Percentiles rank a stretch among this genome's conserved stretches.
phyloP scores from a whole-genome alignment of 2,888 invertebrate species.

The Cataglyphis livida region DNA sequence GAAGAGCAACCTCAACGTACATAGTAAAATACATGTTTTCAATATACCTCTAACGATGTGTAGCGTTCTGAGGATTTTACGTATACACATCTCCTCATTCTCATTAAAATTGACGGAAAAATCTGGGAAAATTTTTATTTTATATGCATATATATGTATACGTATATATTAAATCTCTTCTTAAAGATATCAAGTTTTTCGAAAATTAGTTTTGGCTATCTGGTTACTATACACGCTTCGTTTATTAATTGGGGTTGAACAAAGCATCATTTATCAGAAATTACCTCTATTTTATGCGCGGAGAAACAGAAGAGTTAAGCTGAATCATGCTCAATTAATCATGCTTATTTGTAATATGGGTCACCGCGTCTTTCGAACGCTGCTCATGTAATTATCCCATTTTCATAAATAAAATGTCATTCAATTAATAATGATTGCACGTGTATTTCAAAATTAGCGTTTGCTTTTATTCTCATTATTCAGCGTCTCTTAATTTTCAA shows the following conservation, averaged over 20 bases:
- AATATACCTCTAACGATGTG: constrained; percentile 19
- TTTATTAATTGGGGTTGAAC: constrained; percentile 42
- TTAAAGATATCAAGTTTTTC: constrained; percentile 5
- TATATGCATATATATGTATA: background rate
- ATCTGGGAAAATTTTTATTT: background rate
- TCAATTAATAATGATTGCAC: constrained; percentile 18
- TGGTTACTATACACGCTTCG: constrained; percentile 14
- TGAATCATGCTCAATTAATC: constrained; percentile 56
- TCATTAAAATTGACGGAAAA: constrained; percentile 16
- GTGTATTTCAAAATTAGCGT: constrained; percentile 5
- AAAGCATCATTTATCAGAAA: constrained; percentile 55
- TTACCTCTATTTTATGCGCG: constrained; percentile 44
- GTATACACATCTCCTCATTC: background rate
- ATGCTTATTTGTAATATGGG: constrained; percentile 49
- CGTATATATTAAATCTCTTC: background rate
- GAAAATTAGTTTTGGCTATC: background rate
- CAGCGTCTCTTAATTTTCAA: background rate
- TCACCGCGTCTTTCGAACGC: constrained; percentile 41
- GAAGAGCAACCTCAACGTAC: background rate
- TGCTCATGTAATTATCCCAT: constrained; percentile 15
- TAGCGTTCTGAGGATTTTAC: constrained; percentile 1
- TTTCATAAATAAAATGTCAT: constrained; percentile 43
- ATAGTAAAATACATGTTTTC: constrained; percentile 10
- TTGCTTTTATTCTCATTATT: constrained; percentile 13
- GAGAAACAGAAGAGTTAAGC: constrained; percentile 53